These are phyloP conservation scores for Gari tellinella DNA, from an alignment of 2,888 invertebrate genomes.

Conservation along the genomic window DNA sequence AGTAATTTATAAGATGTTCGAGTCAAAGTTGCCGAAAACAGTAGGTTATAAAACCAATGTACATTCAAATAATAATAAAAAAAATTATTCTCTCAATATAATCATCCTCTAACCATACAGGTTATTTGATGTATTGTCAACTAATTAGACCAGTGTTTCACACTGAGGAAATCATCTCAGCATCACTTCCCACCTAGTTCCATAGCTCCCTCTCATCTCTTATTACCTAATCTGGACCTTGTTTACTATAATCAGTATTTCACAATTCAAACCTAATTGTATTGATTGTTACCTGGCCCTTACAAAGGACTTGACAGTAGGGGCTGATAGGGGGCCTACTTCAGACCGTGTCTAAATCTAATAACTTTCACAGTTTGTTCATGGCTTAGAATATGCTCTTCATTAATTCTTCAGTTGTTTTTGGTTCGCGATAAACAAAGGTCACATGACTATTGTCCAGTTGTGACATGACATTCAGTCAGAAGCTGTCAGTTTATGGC, in stretches of 20 bases:
- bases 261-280: background rate
- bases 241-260: background rate
- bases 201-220: background rate
- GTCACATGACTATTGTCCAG: slow-evolving; percentile 3
- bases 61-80: too few relatives aligned
- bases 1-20: too few relatives aligned
- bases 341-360: background rate
- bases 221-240: slow-evolving; percentile 3
- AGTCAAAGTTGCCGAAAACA: too few relatives aligned
- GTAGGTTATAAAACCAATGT: too few relatives aligned
- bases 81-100: too few relatives aligned
- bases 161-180: too few relatives aligned
- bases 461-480: slow-evolving; percentile 2
- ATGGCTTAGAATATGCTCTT: background rate
- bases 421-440: background rate
- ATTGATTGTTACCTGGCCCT: too few relatives aligned
- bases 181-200: background rate
- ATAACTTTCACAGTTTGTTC: background rate
- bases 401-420: background rate
- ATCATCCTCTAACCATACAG: too few relatives aligned
- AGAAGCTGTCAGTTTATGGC: background rate
- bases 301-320: background rate
- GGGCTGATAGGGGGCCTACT: slow-evolving; percentile 18
- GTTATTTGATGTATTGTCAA: too few relatives aligned
- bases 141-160: too few relatives aligned